A percentile compares a stretch with the other conserved stretches of the same genome.
Evolutionary conservation across 2,797 vertebrate species (phyloP).

Genomic region (Halcyon chelicuti): DNA sequence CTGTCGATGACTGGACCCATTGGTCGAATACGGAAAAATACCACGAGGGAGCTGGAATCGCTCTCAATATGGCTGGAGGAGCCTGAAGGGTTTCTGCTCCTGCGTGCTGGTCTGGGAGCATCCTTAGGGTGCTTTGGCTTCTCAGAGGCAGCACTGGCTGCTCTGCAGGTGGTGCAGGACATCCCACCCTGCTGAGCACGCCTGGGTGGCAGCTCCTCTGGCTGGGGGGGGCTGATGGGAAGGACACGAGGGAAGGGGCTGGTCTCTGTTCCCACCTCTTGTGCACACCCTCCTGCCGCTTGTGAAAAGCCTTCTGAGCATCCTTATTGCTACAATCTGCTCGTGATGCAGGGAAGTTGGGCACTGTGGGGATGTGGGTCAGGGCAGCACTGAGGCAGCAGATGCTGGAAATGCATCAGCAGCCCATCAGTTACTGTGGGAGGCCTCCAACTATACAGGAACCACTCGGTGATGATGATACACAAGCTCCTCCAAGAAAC

Average conservation of each 20-base stretch:
- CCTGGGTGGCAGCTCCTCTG: background rate
- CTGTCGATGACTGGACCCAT: background rate
- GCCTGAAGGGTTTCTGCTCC: background rate
- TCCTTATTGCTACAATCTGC: background rate
- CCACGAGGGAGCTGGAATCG: background rate
- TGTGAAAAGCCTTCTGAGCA: background rate
- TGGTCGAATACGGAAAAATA: constrained; percentile 6
- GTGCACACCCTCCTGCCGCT: background rate
- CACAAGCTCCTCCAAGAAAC: background rate
- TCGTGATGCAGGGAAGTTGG: rapidly evolving
- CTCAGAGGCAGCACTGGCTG: background rate
- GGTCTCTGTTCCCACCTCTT: background rate
- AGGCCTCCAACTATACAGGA: background rate
- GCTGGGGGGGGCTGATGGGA: background rate
- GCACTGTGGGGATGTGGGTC: background rate
- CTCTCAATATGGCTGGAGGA: background rate
- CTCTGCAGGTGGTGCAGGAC: background rate
- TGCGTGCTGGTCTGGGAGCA: background rate
- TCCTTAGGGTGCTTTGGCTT: background rate
- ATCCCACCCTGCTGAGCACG: background rate
- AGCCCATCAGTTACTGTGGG: rapidly evolving
- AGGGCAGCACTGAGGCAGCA: background rate
- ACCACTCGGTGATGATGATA: background rate
- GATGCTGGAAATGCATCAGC: background rate
- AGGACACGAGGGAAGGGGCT: rapidly evolving